A percentile compares a stretch with the other conserved stretches of the same genome.
Evolutionary conservation across 2,797 vertebrate genomes (phyloP).

Genomic region (Acanthurus leucopareius): DNA sequence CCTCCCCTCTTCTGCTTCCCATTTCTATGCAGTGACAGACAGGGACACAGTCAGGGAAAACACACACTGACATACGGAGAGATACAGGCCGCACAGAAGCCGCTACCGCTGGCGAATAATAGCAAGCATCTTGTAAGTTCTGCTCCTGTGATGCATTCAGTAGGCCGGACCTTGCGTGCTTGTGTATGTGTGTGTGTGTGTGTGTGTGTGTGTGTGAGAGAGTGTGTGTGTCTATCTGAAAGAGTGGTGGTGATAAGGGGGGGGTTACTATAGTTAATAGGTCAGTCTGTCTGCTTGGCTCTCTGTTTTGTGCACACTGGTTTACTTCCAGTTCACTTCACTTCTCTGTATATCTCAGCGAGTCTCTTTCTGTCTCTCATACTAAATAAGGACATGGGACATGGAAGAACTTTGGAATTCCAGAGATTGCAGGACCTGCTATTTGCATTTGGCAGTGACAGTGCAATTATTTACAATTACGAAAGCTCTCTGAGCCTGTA

Average conservation of each 20-base stretch:
- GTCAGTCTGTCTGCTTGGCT: conserved; percentile 77
- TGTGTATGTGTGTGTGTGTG: conserved; percentile 13
- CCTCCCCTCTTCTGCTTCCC: conserved; percentile 63
- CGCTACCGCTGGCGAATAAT: conserved; percentile 42
- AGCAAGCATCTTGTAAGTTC: conserved; percentile 52
- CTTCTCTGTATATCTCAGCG: conserved; percentile 44
- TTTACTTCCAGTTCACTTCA: conserved; percentile 82
- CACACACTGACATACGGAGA: conserved; percentile 59
- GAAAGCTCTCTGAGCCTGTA: conserved; percentile 26
- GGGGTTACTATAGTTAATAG: conserved; percentile 72
- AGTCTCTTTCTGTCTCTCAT: conserved; percentile 45
- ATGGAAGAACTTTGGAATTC: conserved; percentile 65
- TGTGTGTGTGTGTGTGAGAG: conserved; percentile 25
- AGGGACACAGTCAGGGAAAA: conserved; percentile 53
- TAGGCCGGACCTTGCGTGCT: neutral
- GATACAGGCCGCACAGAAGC: conserved; percentile 41
- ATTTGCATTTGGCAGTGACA: conserved; percentile 42
- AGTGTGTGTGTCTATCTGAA: conserved; percentile 33
- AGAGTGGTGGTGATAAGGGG: conserved; percentile 8
- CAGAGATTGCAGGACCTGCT: conserved; percentile 38
- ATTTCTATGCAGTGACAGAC: conserved; percentile 75
- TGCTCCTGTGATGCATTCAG: conserved; percentile 40
- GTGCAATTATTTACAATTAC: conserved; percentile 49
- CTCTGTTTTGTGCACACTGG: conserved; percentile 70
- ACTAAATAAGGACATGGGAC: conserved; percentile 71